phyloP scores from a whole-genome alignment of 1,140 invertebrate species.

The Hormaphis cornu region DNA sequence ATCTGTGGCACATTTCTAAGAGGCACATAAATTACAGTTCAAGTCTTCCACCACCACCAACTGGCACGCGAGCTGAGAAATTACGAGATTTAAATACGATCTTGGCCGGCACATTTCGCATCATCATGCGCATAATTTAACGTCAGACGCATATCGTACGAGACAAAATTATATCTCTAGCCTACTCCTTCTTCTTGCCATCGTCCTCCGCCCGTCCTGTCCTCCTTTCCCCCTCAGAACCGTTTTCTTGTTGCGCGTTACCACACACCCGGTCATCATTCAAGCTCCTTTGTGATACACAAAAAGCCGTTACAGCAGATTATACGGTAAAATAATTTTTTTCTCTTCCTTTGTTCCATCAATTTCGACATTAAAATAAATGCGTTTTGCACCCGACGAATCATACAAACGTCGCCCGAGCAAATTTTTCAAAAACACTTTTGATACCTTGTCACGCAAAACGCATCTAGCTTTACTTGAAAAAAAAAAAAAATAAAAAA shows the following conservation, averaged over 20 bases:
- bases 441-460: too few species aligned
- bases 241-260: constrained; percentile 13
- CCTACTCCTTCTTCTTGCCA: not conserved
- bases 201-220: too few species aligned
- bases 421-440: too few species aligned
- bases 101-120: constrained; percentile 21
- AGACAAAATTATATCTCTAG: constrained; percentile 28
- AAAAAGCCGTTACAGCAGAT: not conserved
- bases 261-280: constrained; percentile 28
- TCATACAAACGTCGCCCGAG: too few species aligned
- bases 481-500: too few species aligned
- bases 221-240: too few species aligned
- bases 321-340: not conserved
- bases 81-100: constrained; percentile 32
- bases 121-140: constrained; percentile 33
- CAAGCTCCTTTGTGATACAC: constrained; percentile 8
- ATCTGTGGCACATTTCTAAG: constrained; percentile 8
- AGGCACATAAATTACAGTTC: constrained; percentile 22
- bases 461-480: too few species aligned
- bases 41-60: constrained; percentile 4
- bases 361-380: not conserved
- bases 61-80: constrained; percentile 24
- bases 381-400: not conserved
- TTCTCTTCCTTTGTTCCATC: not conserved
- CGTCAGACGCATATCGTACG: constrained; percentile 26